phyloP scores from a whole-genome alignment of 2,888 invertebrate species.

The Drosophila cognata region DNA sequence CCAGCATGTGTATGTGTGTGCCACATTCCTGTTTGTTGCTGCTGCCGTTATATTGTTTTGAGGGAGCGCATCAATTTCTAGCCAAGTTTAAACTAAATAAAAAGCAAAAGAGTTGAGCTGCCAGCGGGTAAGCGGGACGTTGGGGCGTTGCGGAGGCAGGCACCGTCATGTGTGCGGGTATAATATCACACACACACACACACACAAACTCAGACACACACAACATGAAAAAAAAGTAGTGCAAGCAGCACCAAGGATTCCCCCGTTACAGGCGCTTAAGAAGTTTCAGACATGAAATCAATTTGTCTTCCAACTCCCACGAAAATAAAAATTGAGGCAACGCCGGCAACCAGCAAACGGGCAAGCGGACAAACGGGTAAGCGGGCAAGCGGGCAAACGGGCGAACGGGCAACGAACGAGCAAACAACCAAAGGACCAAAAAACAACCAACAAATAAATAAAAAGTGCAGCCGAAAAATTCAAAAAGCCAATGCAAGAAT shows the following conservation, averaged over 20 bases:
- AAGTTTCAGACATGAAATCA: constrained; percentile 82
- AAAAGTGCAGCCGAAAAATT: constrained; percentile 25
- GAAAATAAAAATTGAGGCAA: constrained; percentile 66
- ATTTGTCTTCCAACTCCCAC: constrained; percentile 81
- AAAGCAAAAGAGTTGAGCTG: constrained; percentile 32
- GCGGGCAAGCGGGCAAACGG: constrained; percentile 2
- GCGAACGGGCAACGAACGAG: constrained; percentile 25
- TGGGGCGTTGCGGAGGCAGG: constrained; percentile 26
- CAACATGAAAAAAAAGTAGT: constrained; percentile 25
- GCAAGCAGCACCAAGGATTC: constrained; percentile 58
- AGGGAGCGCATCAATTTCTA: constrained; percentile 74
- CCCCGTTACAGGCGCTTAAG: constrained; percentile 75
- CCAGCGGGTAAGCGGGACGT: constrained; percentile 8
- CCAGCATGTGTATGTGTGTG: constrained; percentile 26
- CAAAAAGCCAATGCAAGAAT: constrained; percentile 10
- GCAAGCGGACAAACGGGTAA: constrained; percentile 20
- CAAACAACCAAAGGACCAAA: constrained; percentile 29
- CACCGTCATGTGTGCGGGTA: constrained; percentile 46
- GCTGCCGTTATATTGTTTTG: constrained; percentile 63
- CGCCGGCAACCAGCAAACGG: constrained; percentile 17
- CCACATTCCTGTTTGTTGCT: constrained; percentile 21
- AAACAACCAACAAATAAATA: constrained; percentile 6
- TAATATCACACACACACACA: constrained; percentile 59
- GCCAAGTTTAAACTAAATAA: constrained; percentile 67
- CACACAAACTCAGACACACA: constrained; percentile 3